Conservation (phyloP, 2,113 vertebrate genomes). For the Burhinus oedicnemus region DNA sequence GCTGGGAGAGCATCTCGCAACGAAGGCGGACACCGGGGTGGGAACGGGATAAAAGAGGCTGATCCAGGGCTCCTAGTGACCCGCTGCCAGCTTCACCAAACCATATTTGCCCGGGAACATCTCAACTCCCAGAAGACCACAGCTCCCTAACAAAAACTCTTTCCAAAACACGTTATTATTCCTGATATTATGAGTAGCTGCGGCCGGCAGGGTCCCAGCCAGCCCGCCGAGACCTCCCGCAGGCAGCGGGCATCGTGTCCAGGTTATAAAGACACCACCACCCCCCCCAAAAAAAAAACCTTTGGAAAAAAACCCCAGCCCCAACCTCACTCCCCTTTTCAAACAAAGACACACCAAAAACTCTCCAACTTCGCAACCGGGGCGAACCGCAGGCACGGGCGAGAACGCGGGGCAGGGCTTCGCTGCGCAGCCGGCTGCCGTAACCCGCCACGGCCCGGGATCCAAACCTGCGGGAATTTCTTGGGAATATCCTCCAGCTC, state of each 20-base stretch:
- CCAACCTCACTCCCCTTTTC: not conserved
- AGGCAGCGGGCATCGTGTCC: not conserved
- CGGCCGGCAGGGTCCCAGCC: not conserved
- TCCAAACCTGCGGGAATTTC: constrained; percentile 13
- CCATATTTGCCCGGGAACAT: not conserved
- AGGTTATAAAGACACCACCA: not conserved
- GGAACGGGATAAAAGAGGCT: not conserved
- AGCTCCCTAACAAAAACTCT: not conserved
- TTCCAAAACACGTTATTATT: not conserved
- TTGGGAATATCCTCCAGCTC: constrained; percentile 27
- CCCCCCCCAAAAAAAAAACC: not conserved
- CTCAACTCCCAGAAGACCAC: not conserved
- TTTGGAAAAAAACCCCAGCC: not conserved
- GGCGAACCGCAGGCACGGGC: accelerated
- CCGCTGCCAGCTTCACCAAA: not conserved
- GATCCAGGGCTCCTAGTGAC: not conserved
- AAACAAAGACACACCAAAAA: not conserved
- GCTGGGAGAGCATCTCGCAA: not conserved
- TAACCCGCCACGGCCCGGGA: not conserved
- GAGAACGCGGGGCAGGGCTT: not conserved
- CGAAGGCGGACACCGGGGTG: not conserved
- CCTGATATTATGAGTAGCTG: not conserved
- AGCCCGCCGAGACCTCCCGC: not conserved
- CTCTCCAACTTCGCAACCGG: not conserved
- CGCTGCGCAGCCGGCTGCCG: not conserved